Evolutionary conservation across 2,113 vertebrate species (phyloP).

Genomic region (Loxodonta africana): DNA sequence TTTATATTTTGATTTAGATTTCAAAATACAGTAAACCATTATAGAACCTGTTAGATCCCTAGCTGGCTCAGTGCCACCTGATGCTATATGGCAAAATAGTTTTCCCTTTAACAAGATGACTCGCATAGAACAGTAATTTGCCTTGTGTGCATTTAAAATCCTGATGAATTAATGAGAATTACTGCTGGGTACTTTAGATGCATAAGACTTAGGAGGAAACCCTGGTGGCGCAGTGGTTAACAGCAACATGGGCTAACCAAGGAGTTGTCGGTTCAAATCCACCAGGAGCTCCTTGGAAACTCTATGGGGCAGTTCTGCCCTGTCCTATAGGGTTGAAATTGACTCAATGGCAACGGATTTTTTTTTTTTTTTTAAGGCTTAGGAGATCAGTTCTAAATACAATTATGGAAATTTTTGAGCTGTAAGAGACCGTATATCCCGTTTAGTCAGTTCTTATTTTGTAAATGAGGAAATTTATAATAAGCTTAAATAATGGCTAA

Average conservation of each 20-base stretch:
- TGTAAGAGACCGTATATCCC: not conserved
- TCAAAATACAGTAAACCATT: not conserved
- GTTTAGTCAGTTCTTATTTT: slow-evolving; percentile 36
- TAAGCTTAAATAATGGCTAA: not conserved
- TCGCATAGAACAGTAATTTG: not conserved
- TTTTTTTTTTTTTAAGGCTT: not conserved
- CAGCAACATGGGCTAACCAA: too few species aligned
- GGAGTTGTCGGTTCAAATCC: too few species aligned
- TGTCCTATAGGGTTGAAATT: too few species aligned
- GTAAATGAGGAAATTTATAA: not conserved
- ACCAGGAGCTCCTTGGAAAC: too few species aligned
- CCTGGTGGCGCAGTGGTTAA: too few species aligned
- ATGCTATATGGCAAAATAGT: not conserved
- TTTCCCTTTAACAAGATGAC: not conserved
- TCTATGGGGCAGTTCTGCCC: too few species aligned
- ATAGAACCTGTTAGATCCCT: not conserved
- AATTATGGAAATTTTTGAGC: not conserved
- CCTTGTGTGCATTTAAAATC: not conserved
- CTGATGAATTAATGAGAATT: slow-evolving; percentile 6
- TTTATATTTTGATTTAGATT: not conserved
- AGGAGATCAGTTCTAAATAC: not conserved
- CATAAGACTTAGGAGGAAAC: not conserved
- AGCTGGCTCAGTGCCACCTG: not conserved
- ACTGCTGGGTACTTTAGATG: slow-evolving; percentile 6
- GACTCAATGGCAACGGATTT: too few species aligned